Percentiles rank a stretch among this genome's conserved stretches.
phyloP scores from a whole-genome alignment of 2,797 vertebrate species.

The Esox masquinongy region DNA sequence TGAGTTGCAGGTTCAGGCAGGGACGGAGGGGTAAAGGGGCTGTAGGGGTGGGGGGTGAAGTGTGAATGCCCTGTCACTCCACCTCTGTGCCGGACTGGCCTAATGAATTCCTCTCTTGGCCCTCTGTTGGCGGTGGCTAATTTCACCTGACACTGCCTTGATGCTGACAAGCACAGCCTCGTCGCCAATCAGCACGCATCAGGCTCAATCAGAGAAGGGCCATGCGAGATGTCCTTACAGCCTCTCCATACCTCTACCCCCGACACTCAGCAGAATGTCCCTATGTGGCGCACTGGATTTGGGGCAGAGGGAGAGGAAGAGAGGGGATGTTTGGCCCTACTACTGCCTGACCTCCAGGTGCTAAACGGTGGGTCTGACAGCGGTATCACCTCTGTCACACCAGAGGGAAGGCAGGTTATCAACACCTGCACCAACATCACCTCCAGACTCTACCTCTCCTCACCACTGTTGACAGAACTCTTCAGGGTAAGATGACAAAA shows the following conservation, averaged over 20 bases:
- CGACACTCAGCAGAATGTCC: not conserved
- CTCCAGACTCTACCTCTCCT: constrained; percentile 7
- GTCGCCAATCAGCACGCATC: constrained; percentile 65
- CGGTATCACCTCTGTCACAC: constrained; percentile 53
- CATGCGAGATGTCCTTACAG: constrained; percentile 19
- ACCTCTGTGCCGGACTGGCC: constrained; percentile 12
- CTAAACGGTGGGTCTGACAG: constrained; percentile 51
- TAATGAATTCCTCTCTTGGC: constrained; percentile 64
- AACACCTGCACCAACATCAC: constrained; percentile 4
- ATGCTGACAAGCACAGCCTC: constrained; percentile 50
- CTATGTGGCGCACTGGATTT: constrained; percentile 60
- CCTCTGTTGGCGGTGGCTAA: constrained; percentile 58
- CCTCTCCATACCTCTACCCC: not conserved
- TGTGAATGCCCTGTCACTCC: constrained; percentile 54
- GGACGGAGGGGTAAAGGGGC: not conserved
- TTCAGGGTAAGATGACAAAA: not conserved
- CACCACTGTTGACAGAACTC: constrained; percentile 1
- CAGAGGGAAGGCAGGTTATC: constrained; percentile 41
- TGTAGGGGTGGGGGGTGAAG: constrained; percentile 28
- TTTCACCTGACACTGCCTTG: constrained; percentile 67
- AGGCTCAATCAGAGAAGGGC: constrained; percentile 68
- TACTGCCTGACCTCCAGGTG: constrained; percentile 58
- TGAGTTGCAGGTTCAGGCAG: not conserved
- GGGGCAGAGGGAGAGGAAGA: constrained; percentile 32
- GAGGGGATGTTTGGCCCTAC: constrained; percentile 40